A percentile compares a stretch with the other conserved stretches of the same genome.
Conservation (phyloP, 2,113 vertebrate genomes). For the Vireo altiloquus region DNA sequence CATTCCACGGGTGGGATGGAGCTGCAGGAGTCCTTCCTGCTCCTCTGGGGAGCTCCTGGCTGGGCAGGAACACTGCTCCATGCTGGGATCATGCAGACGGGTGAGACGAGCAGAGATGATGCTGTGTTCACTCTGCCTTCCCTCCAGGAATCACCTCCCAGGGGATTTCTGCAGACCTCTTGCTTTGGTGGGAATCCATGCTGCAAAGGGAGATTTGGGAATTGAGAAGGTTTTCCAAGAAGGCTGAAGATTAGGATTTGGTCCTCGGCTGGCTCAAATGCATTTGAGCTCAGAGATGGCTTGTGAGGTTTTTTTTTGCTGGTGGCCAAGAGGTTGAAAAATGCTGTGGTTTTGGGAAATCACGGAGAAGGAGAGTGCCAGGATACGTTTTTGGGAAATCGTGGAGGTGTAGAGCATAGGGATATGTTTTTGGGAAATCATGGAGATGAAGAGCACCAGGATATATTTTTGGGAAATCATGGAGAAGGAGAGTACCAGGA, state of each 20-base stretch:
- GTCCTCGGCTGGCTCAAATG: background rate
- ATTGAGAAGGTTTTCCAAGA: background rate
- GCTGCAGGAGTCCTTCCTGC: background rate
- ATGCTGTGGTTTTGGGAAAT: rapidly evolving
- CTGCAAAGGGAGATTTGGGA: background rate
- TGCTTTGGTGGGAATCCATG: background rate
- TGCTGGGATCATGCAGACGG: background rate
- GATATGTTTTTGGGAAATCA: background rate
- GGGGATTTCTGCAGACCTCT: background rate
- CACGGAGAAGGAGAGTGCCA: background rate
- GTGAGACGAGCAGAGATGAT: background rate
- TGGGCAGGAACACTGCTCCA: rapidly evolving
- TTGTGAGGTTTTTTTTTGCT: background rate
- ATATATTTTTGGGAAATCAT: background rate
- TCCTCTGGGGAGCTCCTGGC: background rate
- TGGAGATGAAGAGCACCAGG: background rate
- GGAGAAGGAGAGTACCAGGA: background rate
- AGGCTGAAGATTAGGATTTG: background rate
- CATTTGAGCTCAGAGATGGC: background rate
- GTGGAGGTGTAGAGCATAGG: background rate
- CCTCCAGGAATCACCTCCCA: background rate
- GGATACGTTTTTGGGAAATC: background rate
- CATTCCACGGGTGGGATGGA: background rate
- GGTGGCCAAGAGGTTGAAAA: background rate
- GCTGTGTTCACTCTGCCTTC: background rate